These are phyloP conservation scores for Macrotrachela quadricornifera DNA, from an alignment of 1,140 invertebrate genomes.

Conservation along the genomic window DNA sequence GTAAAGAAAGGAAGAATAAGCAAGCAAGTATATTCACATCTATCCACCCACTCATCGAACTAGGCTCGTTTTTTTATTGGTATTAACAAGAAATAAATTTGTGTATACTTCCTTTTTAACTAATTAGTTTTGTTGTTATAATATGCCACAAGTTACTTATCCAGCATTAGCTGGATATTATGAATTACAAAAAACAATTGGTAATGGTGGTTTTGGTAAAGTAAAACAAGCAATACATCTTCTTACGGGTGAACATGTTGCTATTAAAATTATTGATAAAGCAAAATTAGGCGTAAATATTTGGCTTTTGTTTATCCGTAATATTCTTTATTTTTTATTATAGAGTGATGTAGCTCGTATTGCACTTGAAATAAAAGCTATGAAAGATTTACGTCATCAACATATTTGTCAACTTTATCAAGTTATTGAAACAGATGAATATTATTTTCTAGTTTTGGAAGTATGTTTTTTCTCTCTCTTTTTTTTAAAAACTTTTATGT, in stretches of 20 bases:
- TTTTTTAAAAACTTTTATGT: neutral
- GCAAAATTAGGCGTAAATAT: constrained; percentile 41
- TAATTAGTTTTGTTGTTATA: no score
- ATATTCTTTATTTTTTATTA: constrained; percentile 11
- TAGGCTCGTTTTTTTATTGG: no score
- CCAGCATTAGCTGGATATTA: constrained; percentile 32
- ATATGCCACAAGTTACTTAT: no score
- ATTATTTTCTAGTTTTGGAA: constrained; percentile 41
- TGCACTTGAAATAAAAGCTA: constrained; percentile 52
- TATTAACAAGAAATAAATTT: no score
- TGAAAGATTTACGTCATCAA: constrained; percentile 54
- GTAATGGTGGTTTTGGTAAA: constrained; percentile 51
- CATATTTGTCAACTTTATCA: constrained; percentile 63
- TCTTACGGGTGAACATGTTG: constrained; percentile 54
- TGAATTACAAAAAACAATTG: constrained; percentile 69
- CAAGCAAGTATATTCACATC: no score
- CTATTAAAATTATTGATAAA: constrained; percentile 69
- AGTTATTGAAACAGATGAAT: constrained; percentile 49
- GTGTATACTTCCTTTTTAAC: no score
- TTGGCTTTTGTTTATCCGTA: no score
- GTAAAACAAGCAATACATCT: constrained; percentile 54
- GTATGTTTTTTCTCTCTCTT: constrained; percentile 17
- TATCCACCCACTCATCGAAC: no score
- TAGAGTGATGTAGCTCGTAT: constrained; percentile 57
- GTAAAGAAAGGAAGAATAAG: no score